Conservation (phyloP, 2,113 vertebrate genomes). For the Spermophilus dauricus region DNA sequence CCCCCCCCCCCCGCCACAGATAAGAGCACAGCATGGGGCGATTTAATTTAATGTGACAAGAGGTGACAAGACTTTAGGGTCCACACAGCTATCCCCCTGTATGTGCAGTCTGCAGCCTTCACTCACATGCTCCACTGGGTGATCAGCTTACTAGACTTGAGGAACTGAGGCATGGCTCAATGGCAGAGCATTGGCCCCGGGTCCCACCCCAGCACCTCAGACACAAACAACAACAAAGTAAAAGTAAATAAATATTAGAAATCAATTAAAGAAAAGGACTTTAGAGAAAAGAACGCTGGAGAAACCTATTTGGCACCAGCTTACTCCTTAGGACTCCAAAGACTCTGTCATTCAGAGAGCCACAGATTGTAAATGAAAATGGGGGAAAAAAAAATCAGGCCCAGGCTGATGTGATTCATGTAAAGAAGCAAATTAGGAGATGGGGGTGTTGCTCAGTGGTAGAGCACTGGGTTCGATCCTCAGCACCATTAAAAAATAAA, state of each 20-base stretch:
- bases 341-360: neutral
- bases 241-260: neutral
- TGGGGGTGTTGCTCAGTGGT: too few species aligned
- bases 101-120: neutral
- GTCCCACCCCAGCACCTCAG: neutral
- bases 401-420: neutral
- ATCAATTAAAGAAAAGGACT: neutral
- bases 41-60: neutral
- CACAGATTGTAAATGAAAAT: neutral
- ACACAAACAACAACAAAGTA: neutral
- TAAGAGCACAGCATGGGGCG: neutral
- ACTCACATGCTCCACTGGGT: neutral
- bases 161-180: neutral
- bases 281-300: neutral
- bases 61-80: too few species aligned
- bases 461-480: too few species aligned
- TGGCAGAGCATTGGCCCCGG: too few species aligned
- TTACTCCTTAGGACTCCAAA: neutral
- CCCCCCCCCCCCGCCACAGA: too few species aligned
- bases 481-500: too few species aligned
- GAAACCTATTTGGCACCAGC: neutral
- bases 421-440: neutral
- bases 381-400: neutral
- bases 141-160: neutral
- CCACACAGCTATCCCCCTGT: neutral